phyloP scores from a whole-genome alignment of 2,888 invertebrate species.

The Lingula anatina region DNA sequence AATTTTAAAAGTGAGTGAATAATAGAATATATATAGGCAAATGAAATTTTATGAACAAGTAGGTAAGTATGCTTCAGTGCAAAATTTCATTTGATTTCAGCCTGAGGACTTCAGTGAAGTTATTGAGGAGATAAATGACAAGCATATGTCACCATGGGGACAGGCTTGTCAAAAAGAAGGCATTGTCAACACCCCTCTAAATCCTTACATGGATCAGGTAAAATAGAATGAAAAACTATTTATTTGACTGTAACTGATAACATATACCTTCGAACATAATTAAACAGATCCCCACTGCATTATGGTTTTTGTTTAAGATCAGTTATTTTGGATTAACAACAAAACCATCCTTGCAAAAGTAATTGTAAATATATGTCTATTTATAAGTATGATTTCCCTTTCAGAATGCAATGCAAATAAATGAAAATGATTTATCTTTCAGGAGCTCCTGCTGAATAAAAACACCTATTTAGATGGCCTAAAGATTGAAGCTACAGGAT shows the following conservation, averaged over 20 bases:
- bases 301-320: neutral
- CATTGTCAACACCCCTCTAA: constrained; percentile 78
- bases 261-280: no score
- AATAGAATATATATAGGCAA: no score
- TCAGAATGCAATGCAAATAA: no score
- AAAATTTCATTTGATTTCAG: constrained; percentile 16
- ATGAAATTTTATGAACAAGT: neutral
- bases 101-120: constrained; percentile 74
- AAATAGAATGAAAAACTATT: no score
- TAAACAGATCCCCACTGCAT: neutral
- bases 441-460: constrained; percentile 71
- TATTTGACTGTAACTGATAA: no score
- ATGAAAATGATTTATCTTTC: constrained; percentile 4
- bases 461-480: constrained; percentile 71
- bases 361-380: no score
- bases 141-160: constrained; percentile 89
- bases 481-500: constrained; percentile 62
- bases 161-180: constrained; percentile 72
- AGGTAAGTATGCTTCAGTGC: neutral
- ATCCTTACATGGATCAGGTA: constrained; percentile 77
- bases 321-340: neutral
- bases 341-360: neutral
- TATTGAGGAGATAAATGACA: constrained; percentile 88
- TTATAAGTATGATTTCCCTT: no score
- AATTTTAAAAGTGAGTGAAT: no score